Conservation (phyloP, 2,888 invertebrate species). For the Chloromyia formosa region DNA sequence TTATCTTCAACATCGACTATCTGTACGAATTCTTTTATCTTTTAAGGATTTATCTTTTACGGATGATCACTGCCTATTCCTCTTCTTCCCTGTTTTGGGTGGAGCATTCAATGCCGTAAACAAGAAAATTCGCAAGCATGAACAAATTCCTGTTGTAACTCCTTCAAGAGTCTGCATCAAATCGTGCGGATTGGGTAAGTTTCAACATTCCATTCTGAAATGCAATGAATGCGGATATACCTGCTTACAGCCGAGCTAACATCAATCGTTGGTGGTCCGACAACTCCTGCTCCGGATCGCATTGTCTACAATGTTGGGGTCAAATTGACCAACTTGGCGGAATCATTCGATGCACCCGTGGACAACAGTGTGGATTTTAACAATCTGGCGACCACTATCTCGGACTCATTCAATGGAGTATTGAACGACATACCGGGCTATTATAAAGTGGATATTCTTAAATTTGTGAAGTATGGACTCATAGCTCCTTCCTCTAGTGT, state of each 20-base stretch:
- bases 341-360: constrained; percentile 79
- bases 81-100: constrained; percentile 88
- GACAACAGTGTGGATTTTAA: constrained; percentile 78
- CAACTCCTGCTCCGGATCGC: constrained; percentile 72
- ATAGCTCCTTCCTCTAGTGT: too few species aligned
- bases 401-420: constrained; percentile 71
- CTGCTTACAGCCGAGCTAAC: constrained; percentile 55
- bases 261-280: constrained; percentile 57
- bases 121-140: constrained; percentile 86
- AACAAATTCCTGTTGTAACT: constrained; percentile 75
- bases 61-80: constrained; percentile 81
- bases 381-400: constrained; percentile 72
- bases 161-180: constrained; percentile 82
- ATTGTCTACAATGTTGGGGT: constrained; percentile 76
- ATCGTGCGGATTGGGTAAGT: constrained; percentile 76
- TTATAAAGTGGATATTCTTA: constrained; percentile 73
- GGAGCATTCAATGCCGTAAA: constrained; percentile 84
- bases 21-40: constrained; percentile 28
- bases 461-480: constrained; percentile 73
- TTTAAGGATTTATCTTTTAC: constrained; percentile 81
- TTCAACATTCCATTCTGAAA: neutral
- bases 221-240: neutral
- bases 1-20: neutral
- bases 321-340: constrained; percentile 78
- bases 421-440: constrained; percentile 76